Evolutionary conservation across 2,797 vertebrate species (phyloP), one percentile per base, ranked within the genome.

Genomic region (Sarcoramphus papa): DNA sequence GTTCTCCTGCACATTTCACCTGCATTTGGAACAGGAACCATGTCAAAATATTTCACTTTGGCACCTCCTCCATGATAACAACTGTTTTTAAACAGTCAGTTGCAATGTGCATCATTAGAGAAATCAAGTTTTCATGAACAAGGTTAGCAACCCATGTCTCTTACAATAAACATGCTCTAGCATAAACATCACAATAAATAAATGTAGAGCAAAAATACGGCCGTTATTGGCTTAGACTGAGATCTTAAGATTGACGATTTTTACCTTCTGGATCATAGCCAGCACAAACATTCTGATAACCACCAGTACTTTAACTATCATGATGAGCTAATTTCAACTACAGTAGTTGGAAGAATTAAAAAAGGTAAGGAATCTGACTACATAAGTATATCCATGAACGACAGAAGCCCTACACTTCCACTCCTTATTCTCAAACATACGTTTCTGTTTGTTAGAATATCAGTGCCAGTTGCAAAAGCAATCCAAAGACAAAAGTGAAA

Each of bases 401-500:
- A 90, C 1, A 79, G 21, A 75, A 86, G 53, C 64, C 65, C 78
- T 91, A 31, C 31, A 13, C 43, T 68, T 85, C 22, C n/a, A 70
- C 37, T 79, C 54, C 80, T 82, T 48, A 67, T 50, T 62, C 75
- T 88, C 45, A 67, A 60, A 89, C 59, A 57, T 30, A 50, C 0
- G 1, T 59, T 40, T n/a, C 68, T 70, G 50, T 72, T 90, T 70
- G 50, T 72, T 90, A 93, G 72, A 79, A 51, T 47, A 93, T 28
- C 80, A 85, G 33, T 30, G 79, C 45, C n/a, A 88, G 75, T 13
- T 37, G 57, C 76, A 78, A 73, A 88, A 92, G 65, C 63, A 53
- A 88, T 56, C 60, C 63, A 75, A 91, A 90, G 63, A 87, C 70
- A 92, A 45, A 92, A 81, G 62, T 88, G 76, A 85, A 84, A 94